phyloP scores from a whole-genome alignment of 2,113 vertebrate species.

The Marmota monax region DNA sequence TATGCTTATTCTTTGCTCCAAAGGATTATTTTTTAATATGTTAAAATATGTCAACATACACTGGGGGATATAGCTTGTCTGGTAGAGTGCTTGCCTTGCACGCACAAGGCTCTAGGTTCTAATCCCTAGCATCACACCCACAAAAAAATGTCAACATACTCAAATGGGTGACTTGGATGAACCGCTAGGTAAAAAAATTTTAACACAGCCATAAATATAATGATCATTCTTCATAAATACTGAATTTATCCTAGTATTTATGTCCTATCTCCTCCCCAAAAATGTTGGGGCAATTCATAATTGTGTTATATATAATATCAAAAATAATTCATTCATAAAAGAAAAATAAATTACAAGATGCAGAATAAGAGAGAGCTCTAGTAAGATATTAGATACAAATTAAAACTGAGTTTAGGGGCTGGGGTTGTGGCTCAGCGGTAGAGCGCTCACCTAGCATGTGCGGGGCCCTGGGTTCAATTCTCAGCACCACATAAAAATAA shows the following conservation, averaged over 20 bases:
- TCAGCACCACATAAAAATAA: too few species aligned
- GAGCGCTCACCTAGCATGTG: too few species aligned
- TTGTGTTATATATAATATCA: neutral
- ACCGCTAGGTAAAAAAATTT: neutral
- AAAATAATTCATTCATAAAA: constrained; percentile 31
- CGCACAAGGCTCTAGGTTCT: too few species aligned
- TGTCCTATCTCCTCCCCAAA: neutral
- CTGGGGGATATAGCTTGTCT: too few species aligned
- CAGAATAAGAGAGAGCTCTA: neutral
- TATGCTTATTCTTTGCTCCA: neutral
- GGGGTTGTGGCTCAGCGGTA: too few species aligned
- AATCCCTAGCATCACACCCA: too few species aligned
- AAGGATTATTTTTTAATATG: neutral
- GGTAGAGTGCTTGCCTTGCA: too few species aligned
- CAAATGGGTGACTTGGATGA: neutral
- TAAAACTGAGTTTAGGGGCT: constrained; percentile 18
- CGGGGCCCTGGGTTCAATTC: too few species aligned
- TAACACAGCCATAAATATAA: neutral
- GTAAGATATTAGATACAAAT: constrained; percentile 11
- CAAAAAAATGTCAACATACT: neutral
- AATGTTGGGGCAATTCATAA: neutral
- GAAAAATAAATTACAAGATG: constrained; percentile 32
- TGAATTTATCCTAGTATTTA: constrained; percentile 7
- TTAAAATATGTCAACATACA: neutral
- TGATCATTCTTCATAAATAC: neutral